These are phyloP conservation scores for Lithophane socia DNA, from an alignment of 2,888 invertebrate species.

Conservation along the genomic window DNA sequence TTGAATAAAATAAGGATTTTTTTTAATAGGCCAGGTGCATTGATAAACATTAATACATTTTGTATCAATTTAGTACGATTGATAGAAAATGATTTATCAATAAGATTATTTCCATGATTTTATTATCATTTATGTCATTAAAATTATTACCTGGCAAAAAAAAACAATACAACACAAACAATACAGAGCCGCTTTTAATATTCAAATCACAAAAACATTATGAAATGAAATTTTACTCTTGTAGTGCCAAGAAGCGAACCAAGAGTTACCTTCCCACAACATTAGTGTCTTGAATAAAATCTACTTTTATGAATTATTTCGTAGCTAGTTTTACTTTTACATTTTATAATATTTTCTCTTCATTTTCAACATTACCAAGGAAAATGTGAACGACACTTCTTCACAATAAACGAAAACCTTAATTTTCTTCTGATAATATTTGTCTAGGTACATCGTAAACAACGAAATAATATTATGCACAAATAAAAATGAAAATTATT, in stretches of 20 bases:
- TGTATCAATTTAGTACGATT: too few relatives aligned
- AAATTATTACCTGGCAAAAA: background rate
- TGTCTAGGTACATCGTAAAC: constrained; percentile 20
- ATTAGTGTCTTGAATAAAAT: constrained; percentile 12
- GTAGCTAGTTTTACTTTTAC: background rate
- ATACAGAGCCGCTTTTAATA: constrained; percentile 13
- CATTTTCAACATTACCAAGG: background rate
- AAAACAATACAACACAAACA: constrained; percentile 19
- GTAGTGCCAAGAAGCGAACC: constrained; percentile 2
- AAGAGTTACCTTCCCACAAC: constrained; percentile 7
- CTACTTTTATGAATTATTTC: constrained; percentile 27
- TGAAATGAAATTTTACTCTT: constrained; percentile 19
- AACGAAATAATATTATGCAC: constrained; percentile 11
- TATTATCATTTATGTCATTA: too few relatives aligned
- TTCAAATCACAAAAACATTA: constrained; percentile 17
- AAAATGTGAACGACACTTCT: constrained; percentile 5
- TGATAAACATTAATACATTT: too few relatives aligned
- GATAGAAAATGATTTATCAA: too few relatives aligned
- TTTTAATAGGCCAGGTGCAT: background rate
- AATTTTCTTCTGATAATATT: background rate
- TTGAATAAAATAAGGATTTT: background rate
- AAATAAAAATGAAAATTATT: constrained; percentile 45
- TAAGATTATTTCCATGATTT: too few relatives aligned
- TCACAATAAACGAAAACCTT: constrained; percentile 4
- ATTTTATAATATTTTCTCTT: constrained; percentile 3